A percentile compares a stretch with the other conserved stretches of the same genome.
These are phyloP conservation scores for Saxicola maurus DNA, from an alignment of 2,797 vertebrate species.

Conservation along the genomic window DNA sequence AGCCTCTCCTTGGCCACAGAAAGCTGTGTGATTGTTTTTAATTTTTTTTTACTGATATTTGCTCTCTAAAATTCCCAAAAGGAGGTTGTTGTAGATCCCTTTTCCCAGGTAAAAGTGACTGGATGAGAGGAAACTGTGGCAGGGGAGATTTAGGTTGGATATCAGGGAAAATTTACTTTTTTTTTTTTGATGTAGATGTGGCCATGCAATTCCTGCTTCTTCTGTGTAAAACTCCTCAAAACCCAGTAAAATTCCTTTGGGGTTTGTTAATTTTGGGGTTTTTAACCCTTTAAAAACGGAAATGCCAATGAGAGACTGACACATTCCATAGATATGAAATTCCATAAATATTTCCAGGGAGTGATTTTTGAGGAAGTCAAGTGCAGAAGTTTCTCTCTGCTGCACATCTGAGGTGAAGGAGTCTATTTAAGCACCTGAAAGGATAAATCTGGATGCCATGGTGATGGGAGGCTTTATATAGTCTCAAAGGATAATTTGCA, in stretches of 20 bases:
- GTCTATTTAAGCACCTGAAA: neutral
- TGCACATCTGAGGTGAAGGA: neutral
- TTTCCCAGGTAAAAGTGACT: neutral
- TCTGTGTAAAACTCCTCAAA: neutral
- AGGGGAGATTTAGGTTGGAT: neutral
- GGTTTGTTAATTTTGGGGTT: accelerated
- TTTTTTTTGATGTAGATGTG: neutral
- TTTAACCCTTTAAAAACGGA: neutral
- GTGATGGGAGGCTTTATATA: neutral
- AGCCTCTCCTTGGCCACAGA: neutral
- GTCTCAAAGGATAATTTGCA: conserved; percentile 5
- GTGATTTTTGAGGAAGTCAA: neutral
- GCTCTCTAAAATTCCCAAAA: neutral
- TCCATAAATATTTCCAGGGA: neutral
- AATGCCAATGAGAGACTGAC: accelerated
- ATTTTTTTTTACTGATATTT: neutral
- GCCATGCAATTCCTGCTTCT: neutral
- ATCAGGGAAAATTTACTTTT: too few species aligned
- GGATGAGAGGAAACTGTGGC: neutral
- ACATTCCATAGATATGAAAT: accelerated
- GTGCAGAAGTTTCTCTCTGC: neutral
- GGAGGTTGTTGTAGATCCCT: neutral
- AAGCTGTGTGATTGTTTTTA: neutral
- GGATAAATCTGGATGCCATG: neutral
- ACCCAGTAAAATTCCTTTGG: neutral